Conservation (phyloP, 2,797 vertebrate species). For the Chiroxiphia lanceolata region DNA sequence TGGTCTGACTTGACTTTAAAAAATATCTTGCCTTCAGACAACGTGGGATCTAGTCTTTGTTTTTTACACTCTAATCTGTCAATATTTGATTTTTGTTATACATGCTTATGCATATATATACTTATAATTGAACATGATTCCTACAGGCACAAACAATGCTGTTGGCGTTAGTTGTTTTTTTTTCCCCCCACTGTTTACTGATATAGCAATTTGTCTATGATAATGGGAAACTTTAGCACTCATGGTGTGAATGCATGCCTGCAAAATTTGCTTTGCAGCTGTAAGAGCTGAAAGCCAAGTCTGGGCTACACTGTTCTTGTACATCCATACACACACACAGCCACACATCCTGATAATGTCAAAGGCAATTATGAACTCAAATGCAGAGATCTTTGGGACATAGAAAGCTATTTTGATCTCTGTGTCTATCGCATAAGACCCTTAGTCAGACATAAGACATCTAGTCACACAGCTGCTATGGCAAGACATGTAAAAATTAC, state of each 20-base stretch:
- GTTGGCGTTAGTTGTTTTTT: background rate
- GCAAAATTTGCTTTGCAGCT: background rate
- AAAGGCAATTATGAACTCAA: background rate
- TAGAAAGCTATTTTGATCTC: background rate
- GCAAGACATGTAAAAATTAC: background rate
- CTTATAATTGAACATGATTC: background rate
- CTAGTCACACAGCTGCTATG: background rate
- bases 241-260: background rate
- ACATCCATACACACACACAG: fast-evolving
- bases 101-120: background rate
- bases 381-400: background rate
- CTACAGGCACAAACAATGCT: background rate
- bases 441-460: background rate
- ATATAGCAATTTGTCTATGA: background rate
- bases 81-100: background rate
- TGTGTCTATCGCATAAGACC: background rate
- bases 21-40: background rate
- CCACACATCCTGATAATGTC: background rate
- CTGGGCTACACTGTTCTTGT: background rate
- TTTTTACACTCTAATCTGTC: background rate
- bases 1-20: background rate
- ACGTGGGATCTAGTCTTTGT: background rate
- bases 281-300: background rate
- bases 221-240: background rate
- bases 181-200: background rate